Percentiles rank a stretch among this genome's conserved stretches.
These are phyloP conservation scores for Stenolophus ochropezus DNA, from an alignment of 2,888 invertebrate species.

Conservation along the genomic window DNA sequence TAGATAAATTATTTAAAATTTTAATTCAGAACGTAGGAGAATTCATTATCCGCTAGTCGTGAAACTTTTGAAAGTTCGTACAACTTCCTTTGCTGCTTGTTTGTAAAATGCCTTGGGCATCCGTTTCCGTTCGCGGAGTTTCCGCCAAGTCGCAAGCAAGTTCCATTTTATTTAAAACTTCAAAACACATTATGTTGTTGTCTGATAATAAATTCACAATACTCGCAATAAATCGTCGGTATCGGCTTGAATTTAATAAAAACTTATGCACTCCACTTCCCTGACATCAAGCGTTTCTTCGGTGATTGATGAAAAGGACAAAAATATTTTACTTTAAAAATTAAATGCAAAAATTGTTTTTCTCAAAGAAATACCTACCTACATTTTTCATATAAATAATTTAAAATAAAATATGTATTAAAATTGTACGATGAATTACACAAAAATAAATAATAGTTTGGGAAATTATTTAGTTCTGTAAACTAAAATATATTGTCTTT, in stretches of 20 bases:
- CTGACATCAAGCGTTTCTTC: background rate
- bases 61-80: constrained; percentile 30
- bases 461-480: no score
- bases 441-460: no score
- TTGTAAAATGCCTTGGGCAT: constrained; percentile 34
- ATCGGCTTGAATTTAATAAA: constrained; percentile 13
- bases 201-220: constrained; percentile 43
- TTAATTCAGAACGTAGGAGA: constrained; percentile 33
- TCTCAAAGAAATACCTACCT: background rate
- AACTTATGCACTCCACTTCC: background rate
- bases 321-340: background rate
- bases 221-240: constrained; percentile 19
- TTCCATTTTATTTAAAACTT: constrained; percentile 48
- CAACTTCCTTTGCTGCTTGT: constrained; percentile 48
- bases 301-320: background rate
- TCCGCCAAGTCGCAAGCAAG: constrained; percentile 32
- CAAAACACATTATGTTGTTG: constrained; percentile 40
- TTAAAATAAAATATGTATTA: no score
- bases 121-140: constrained; percentile 18
- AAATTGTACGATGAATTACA: no score
- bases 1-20: constrained; percentile 38
- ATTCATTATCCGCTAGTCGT: constrained; percentile 30
- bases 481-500: no score
- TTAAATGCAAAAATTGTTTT: background rate
- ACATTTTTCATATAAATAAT: no score